A percentile compares a stretch with the other conserved stretches of the same genome.
These are phyloP conservation scores for Globia sparganii DNA, from an alignment of 2,888 invertebrate species.

Conservation along the genomic window DNA sequence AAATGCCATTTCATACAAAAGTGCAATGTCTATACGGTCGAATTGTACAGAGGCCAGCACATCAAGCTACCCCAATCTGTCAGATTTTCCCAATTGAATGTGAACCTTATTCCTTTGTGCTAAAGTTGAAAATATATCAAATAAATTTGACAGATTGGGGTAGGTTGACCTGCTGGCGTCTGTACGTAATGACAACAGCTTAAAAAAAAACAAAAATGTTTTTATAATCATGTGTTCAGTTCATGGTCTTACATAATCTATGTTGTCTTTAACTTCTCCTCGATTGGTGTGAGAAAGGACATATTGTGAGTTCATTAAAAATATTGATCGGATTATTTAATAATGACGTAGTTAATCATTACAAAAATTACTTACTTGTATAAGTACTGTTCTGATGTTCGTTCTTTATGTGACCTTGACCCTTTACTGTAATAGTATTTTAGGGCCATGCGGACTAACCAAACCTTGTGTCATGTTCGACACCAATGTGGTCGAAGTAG, in stretches of 20 bases:
- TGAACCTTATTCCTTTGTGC: too few relatives aligned
- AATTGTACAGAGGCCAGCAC: too few relatives aligned
- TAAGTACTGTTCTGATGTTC: too few relatives aligned
- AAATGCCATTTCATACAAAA: neutral
- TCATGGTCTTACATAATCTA: neutral
- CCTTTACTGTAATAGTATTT: too few relatives aligned
- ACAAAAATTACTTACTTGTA: neutral
- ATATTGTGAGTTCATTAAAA: constrained; percentile 3
- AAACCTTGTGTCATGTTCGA: neutral
- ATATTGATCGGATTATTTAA: constrained; percentile 1
- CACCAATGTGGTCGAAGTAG: neutral
- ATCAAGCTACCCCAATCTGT: too few relatives aligned
- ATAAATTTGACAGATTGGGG: too few relatives aligned
- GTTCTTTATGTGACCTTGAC: neutral
- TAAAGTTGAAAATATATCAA: too few relatives aligned
- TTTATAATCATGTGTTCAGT: neutral
- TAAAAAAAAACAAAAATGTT: neutral
- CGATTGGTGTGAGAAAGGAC: neutral
- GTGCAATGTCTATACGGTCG: neutral
- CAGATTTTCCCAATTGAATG: too few relatives aligned
- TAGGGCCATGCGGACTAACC: neutral
- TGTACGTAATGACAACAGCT: neutral
- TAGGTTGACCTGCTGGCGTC: too few relatives aligned
- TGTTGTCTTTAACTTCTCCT: neutral
- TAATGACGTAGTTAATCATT: neutral